phyloP scores from a whole-genome alignment of 2,888 invertebrate species.

The Drosophila fulvimacula region DNA sequence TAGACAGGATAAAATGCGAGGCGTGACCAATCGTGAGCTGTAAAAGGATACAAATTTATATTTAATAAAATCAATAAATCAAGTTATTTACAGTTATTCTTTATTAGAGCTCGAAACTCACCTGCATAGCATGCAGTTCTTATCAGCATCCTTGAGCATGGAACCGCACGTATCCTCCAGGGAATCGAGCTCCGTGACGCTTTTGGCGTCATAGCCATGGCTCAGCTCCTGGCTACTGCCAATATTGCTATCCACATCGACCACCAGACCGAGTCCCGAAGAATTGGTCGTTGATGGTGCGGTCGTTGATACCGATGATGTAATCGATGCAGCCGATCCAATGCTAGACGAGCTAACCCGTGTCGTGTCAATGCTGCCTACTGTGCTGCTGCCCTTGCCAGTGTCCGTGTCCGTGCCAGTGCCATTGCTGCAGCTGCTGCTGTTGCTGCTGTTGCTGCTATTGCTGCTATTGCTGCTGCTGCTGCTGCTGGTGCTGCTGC shows the following conservation, averaged over 20 bases:
- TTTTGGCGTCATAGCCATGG: conserved; percentile 77
- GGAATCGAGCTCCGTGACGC: conserved; percentile 81
- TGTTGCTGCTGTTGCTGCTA: conserved; percentile 39
- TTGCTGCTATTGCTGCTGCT: conserved; percentile 48
- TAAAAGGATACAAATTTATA: conserved; percentile 56
- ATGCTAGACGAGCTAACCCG: conserved; percentile 66
- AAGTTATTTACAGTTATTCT: not conserved
- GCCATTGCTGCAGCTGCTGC: conserved; percentile 54
- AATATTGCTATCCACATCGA: conserved; percentile 69
- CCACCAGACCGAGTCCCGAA: conserved; percentile 70
- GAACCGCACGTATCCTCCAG: conserved; percentile 84
- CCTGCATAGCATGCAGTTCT: conserved; percentile 89
- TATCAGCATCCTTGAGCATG: conserved; percentile 84
- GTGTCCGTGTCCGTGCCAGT: conserved; percentile 67
- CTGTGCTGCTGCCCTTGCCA: conserved; percentile 64
- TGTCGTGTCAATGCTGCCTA: conserved; percentile 60
- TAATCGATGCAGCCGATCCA: conserved; percentile 58
- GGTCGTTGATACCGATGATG: conserved; percentile 52
- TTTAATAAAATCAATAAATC: not conserved
- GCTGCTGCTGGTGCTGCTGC: conserved; percentile 48
- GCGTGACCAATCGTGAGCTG: conserved; percentile 91
- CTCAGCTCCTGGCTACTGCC: conserved; percentile 67
- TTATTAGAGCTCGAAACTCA: conserved; percentile 82
- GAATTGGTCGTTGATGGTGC: conserved; percentile 52
- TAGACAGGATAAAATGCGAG: conserved; percentile 95